A percentile compares a stretch with the other conserved stretches of the same genome.
Evolutionary conservation across 2,888 invertebrate species (phyloP).

Genomic region (Yponomeuta sedellus): DNA sequence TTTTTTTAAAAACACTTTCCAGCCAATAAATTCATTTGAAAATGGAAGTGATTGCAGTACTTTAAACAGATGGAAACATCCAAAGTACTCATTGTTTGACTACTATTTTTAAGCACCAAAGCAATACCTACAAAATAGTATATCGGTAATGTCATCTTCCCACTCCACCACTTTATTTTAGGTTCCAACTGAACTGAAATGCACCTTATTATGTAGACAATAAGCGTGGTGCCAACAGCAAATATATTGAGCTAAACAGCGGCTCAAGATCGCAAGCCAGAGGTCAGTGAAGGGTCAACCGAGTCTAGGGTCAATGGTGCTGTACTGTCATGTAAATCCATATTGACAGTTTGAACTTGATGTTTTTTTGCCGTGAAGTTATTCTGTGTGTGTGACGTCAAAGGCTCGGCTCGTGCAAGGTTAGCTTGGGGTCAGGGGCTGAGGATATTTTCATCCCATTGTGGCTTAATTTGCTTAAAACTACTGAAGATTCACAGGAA

Average conservation of each 20-base stretch:
- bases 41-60: no score
- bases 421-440: not conserved
- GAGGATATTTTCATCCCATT: not conserved
- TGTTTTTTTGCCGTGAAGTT: constrained; percentile 20
- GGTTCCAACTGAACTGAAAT: not conserved
- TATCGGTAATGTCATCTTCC: not conserved
- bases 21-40: no score
- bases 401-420: not conserved
- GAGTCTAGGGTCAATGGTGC: constrained; percentile 53
- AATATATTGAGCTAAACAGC: not conserved
- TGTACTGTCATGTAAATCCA: constrained; percentile 59
- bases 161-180: not conserved
- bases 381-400: constrained; percentile 30
- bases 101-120: not conserved
- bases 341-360: constrained; percentile 28
- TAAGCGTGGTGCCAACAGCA: not conserved
- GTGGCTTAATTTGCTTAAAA: no score
- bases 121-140: not conserved
- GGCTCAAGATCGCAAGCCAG: constrained; percentile 3
- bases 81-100: not conserved
- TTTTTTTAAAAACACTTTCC: no score
- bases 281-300: constrained; percentile 42
- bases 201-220: not conserved
- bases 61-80: not conserved
- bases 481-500: no score